These are phyloP conservation scores for Trissolcus basalis DNA, from an alignment of 1,140 invertebrate species.

Conservation along the genomic window DNA sequence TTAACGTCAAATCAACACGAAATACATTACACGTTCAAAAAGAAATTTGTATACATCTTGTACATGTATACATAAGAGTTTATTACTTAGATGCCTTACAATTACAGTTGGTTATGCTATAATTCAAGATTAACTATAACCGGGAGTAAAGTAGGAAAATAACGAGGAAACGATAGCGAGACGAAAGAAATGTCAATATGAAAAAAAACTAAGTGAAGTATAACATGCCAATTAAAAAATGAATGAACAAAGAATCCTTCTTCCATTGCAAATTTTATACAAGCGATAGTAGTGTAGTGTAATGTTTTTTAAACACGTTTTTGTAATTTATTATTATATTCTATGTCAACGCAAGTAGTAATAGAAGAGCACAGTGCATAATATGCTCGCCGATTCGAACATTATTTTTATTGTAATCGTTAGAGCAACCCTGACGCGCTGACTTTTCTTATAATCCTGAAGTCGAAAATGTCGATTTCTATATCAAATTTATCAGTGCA, in stretches of 20 bases:
- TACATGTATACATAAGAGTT: slow-evolving; percentile 48
- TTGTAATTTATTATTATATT: slow-evolving; percentile 58
- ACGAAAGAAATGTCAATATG: slow-evolving; percentile 43
- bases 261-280: slow-evolving; percentile 59
- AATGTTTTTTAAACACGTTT: slow-evolving; percentile 57
- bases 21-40: slow-evolving; percentile 27
- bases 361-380: slow-evolving; percentile 42
- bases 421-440: slow-evolving; percentile 13
- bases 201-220: slow-evolving; percentile 27
- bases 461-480: not conserved
- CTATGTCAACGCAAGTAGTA: slow-evolving; percentile 43
- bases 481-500: slow-evolving; percentile 29
- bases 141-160: slow-evolving; percentile 26
- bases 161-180: slow-evolving; percentile 9
- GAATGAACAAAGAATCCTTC: slow-evolving; percentile 59
- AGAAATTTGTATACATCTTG: slow-evolving; percentile 36
- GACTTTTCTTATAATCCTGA: not conserved
- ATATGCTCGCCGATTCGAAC: slow-evolving; percentile 42
- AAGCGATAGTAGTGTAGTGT: slow-evolving; percentile 47
- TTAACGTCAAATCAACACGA: slow-evolving; percentile 25
- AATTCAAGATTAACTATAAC: slow-evolving; percentile 51
- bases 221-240: slow-evolving; percentile 55
- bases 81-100: slow-evolving; percentile 61
- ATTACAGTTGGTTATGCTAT: slow-evolving; percentile 58
- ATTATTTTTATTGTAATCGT: slow-evolving; percentile 24